A percentile compares a stretch with the other conserved stretches of the same genome.
Conservation (phyloP, 1,140 invertebrate genomes). For the Pogonomyrmex barbatus region DNA sequence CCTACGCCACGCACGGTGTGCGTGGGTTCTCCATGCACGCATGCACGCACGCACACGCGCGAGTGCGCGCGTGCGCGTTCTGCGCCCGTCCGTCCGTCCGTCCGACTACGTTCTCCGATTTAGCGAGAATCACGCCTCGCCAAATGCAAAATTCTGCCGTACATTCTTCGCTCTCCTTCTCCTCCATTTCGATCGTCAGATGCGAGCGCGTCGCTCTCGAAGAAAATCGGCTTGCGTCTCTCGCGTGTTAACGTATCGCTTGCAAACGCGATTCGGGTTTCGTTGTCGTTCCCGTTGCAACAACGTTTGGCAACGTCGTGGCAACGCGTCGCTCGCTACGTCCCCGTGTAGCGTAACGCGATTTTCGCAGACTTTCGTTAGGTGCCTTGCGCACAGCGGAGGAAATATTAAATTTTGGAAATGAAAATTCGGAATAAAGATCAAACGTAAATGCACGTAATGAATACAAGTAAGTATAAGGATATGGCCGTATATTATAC, state of each 20-base stretch:
- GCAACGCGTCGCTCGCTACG: neutral
- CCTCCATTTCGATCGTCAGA: neutral
- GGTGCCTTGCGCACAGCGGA: neutral
- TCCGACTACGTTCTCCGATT: conserved; percentile 12
- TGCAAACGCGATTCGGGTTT: neutral
- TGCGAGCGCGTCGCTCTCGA: neutral
- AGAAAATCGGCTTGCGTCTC: neutral
- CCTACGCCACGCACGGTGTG: conserved; percentile 64
- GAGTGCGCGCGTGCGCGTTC: conserved; percentile 19
- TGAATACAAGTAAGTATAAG: too few relatives aligned
- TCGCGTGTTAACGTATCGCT: neutral
- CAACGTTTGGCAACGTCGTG: neutral
- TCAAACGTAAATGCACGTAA: too few relatives aligned
- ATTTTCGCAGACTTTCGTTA: conserved; percentile 5
- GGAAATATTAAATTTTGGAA: too few relatives aligned
- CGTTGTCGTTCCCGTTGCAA: neutral
- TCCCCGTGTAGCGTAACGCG: neutral
- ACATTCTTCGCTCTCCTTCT: neutral
- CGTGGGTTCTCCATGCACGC: conserved; percentile 18
- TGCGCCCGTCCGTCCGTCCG: conserved; percentile 5
- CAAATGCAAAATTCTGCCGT: conserved; percentile 34
- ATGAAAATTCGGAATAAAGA: too few relatives aligned
- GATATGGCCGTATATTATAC: too few relatives aligned
- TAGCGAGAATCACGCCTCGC: conserved; percentile 43
- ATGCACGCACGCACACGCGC: neutral